A percentile compares a stretch with the other conserved stretches of the same genome.
These are phyloP conservation scores for Astropecten irregularis DNA, from an alignment of 53 echinoderm and acorn worm species.

Conservation along the genomic window DNA sequence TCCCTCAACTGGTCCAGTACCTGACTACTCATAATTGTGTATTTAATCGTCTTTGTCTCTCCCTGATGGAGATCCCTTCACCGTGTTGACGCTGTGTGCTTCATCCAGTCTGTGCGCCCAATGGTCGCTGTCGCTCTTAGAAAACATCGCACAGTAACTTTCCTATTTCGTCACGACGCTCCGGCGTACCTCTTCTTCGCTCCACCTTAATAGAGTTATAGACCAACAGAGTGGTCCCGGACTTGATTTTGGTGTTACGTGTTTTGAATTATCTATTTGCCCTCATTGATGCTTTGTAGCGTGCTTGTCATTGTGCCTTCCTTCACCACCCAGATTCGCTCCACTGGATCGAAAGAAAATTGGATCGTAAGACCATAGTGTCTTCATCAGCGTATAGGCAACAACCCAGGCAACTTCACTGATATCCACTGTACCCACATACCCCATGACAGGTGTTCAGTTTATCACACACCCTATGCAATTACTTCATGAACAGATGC, in stretches of 20 bases:
- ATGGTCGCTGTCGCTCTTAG: slow-evolving; percentile 45
- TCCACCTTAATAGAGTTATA: background rate
- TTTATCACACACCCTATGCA: background rate
- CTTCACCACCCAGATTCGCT: background rate
- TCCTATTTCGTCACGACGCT: slow-evolving; percentile 3
- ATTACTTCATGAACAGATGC: background rate
- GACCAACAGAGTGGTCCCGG: background rate
- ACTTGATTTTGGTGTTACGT: background rate
- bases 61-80: slow-evolving; percentile 7
- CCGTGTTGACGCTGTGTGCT: slow-evolving; percentile 56
- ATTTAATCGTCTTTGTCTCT: slow-evolving; percentile 18
- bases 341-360: background rate
- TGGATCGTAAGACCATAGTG: background rate
- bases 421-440: background rate
- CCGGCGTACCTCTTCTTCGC: no score
- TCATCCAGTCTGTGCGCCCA: slow-evolving; percentile 41
- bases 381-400: background rate
- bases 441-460: background rate
- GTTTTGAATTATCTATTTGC: background rate
- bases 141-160: slow-evolving; percentile 44
- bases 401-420: background rate
- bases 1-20: background rate
- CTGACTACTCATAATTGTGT: slow-evolving; percentile 40
- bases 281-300: background rate
- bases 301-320: background rate